phyloP scores from a whole-genome alignment of 2,888 invertebrate species.

The Rhagium mordax region DNA sequence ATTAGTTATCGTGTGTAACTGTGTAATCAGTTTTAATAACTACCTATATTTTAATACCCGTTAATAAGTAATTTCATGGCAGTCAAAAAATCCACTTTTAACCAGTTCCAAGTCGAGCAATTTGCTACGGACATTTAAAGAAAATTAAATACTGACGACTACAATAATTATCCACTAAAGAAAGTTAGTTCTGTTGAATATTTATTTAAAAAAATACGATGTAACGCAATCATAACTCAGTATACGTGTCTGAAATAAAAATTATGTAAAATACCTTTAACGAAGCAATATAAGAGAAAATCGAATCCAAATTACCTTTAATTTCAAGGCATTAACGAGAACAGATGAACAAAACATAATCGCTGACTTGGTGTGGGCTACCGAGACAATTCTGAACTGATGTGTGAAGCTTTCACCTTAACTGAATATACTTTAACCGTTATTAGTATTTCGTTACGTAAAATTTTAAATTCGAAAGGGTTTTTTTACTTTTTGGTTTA shows the following conservation, averaged over 20 bases:
- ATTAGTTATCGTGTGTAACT: no score
- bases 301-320: conserved; percentile 36
- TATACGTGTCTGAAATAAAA: conserved; percentile 10
- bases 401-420: conserved; percentile 31
- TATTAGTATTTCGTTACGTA: conserved; percentile 6
- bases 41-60: not conserved
- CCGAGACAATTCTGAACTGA: conserved; percentile 24
- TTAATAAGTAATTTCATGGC: not conserved
- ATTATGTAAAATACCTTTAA: conserved; percentile 32
- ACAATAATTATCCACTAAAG: not conserved
- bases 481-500: not conserved
- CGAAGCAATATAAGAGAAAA: conserved; percentile 28
- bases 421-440: conserved; percentile 23
- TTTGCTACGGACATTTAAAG: not conserved
- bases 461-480: not conserved
- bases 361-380: conserved; percentile 21
- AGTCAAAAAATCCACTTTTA: not conserved
- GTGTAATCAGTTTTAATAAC: not conserved
- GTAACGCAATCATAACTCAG: conserved; percentile 11
- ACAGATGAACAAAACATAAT: conserved; percentile 26
- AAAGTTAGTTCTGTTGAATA: conserved; percentile 20
- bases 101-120: no score
- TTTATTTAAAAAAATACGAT: conserved; percentile 3
- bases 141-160: conserved; percentile 14
- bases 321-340: conserved; percentile 29